Evolutionary conservation across 2,113 vertebrate species (phyloP).

Genomic region (Saguinus midas): DNA sequence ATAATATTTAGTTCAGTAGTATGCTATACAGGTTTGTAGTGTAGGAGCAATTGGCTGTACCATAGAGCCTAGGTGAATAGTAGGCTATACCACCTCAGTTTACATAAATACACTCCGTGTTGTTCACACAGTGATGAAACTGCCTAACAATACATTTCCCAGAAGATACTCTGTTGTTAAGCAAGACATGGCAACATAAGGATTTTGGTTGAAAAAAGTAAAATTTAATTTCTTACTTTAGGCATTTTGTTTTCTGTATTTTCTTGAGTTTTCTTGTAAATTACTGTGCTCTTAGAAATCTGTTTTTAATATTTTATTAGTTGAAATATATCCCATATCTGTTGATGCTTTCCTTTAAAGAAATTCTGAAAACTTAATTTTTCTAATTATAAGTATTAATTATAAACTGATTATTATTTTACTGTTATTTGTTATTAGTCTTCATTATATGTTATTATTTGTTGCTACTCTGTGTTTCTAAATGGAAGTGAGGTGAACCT

Average conservation of each 20-base stretch:
- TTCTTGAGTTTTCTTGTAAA: neutral
- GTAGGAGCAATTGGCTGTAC: neutral
- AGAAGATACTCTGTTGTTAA: neutral
- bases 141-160: neutral
- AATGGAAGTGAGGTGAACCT: neutral
- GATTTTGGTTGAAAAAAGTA: neutral
- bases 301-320: conserved; percentile 11
- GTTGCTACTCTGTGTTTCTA: neutral
- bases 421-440: neutral
- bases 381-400: neutral
- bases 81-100: neutral
- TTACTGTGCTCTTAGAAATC: neutral
- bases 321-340: neutral
- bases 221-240: neutral
- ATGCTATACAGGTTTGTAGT: neutral
- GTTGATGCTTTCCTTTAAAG: neutral
- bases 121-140: neutral
- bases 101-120: neutral
- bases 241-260: neutral
- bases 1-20: neutral
- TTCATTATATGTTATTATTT: neutral
- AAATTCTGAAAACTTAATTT: neutral
- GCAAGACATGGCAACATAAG: neutral
- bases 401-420: neutral
- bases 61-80: neutral